A percentile compares a stretch with the other conserved stretches of the same genome.
phyloP scores from a whole-genome alignment of 2,113 vertebrate genomes.

The Podarcis raffonei region DNA sequence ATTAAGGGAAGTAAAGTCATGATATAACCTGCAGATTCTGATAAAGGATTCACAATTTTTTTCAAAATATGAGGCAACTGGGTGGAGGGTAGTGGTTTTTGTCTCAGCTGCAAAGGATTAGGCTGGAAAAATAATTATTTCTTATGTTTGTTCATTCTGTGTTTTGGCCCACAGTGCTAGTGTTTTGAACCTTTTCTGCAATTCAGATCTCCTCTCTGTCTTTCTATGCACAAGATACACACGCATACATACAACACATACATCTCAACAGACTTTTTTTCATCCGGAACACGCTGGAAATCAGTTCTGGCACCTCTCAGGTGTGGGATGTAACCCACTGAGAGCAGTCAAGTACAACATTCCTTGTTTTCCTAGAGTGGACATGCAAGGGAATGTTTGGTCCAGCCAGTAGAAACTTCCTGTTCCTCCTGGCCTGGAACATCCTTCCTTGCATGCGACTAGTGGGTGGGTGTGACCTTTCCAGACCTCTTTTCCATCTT shows the following conservation, averaged over 20 bases:
- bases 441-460: no score
- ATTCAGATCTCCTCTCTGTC: not conserved
- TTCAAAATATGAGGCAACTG: not conserved
- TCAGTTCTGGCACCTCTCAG: no score
- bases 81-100: not conserved
- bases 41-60: not conserved
- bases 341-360: no score
- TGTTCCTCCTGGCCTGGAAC: no score
- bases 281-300: no score
- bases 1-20: constrained; percentile 1
- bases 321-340: no score
- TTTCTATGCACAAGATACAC: not conserved
- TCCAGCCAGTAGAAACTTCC: no score
- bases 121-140: not conserved
- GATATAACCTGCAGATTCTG: not conserved
- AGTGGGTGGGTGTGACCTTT: no score
- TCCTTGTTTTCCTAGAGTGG: no score
- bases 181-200: not conserved
- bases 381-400: no score
- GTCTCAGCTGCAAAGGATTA: not conserved
- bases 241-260: not conserved
- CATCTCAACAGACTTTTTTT: no score
- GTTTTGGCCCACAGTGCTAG: not conserved
- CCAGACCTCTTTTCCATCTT: no score
- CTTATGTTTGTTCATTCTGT: not conserved